Evolutionary conservation across 2,888 invertebrate species (phyloP).

Genomic region (Altica lythri): DNA sequence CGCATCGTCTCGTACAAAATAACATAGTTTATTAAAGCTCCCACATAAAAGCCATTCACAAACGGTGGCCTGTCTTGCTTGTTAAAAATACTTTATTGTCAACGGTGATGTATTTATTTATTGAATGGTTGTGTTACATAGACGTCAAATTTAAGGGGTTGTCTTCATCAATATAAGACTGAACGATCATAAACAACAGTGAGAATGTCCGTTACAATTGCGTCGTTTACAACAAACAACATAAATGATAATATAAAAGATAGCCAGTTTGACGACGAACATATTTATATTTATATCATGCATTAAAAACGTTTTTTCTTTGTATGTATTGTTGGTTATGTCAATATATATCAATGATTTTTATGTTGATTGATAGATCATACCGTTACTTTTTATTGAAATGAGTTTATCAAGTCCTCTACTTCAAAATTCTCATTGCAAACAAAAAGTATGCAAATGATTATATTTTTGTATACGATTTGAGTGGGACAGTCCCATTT

Average conservation of each 20-base stretch:
- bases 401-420: too few relatives aligned
- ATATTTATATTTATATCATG: slow-evolving; percentile 20
- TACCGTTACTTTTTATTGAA: too few relatives aligned
- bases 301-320: slow-evolving; percentile 1
- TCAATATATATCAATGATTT: slow-evolving; percentile 7
- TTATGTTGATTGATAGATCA: background rate
- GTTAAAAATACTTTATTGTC: slow-evolving; percentile 48
- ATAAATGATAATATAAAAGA: slow-evolving; percentile 21
- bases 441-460: too few relatives aligned
- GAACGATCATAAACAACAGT: slow-evolving; percentile 33
- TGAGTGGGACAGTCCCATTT: too few relatives aligned
- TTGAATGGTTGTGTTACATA: slow-evolving; percentile 32
- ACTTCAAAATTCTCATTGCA: too few relatives aligned
- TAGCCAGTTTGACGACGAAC: slow-evolving; percentile 1
- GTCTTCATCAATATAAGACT: slow-evolving; percentile 38
- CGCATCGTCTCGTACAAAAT: slow-evolving; percentile 8
- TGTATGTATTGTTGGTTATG: slow-evolving; percentile 8
- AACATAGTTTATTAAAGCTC: slow-evolving; percentile 27
- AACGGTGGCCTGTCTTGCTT: slow-evolving; percentile 43
- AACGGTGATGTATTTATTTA: slow-evolving; percentile 38
- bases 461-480: too few relatives aligned
- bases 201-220: slow-evolving; percentile 32
- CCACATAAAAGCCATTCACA: slow-evolving; percentile 31
- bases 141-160: slow-evolving; percentile 42
- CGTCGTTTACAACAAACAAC: slow-evolving; percentile 29